Conservation (phyloP, 2,113 vertebrate genomes). For the Anarrhichthys ocellatus region DNA sequence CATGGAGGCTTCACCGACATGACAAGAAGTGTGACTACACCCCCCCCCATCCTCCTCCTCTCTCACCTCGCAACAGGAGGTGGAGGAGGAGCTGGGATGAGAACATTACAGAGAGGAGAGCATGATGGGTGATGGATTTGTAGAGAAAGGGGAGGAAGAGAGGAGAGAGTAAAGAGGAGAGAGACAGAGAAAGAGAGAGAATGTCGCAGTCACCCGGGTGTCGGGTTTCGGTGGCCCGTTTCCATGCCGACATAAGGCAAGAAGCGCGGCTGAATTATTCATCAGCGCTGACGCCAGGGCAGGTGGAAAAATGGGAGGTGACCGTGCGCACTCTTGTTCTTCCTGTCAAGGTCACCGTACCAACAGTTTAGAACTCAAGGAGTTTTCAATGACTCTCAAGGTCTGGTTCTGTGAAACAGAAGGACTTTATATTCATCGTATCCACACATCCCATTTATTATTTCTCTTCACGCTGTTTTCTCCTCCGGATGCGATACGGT, state of each 20-base stretch:
- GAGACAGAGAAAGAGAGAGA: background rate
- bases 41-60: background rate
- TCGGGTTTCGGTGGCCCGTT: constrained; percentile 50
- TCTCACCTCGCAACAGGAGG: constrained; percentile 2
- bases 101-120: background rate
- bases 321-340: constrained; percentile 10
- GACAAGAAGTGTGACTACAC: background rate
- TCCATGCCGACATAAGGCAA: constrained; percentile 70
- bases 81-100: background rate
- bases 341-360: no score
- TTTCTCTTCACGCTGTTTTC: background rate
- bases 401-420: background rate
- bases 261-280: constrained; percentile 76
- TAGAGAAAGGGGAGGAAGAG: background rate
- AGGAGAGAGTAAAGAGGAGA: background rate
- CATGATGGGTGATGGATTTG: background rate
- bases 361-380: background rate
- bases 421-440: background rate
- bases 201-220: constrained; percentile 6
- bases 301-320: constrained; percentile 56
- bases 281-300: constrained; percentile 54
- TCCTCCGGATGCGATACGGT: background rate
- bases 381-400: background rate
- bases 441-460: background rate
- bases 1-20: constrained; percentile 10